Base-by-base conservation (phyloP, 2,888 invertebrate genomes). In the Leptothorax acervorum region DNA sequence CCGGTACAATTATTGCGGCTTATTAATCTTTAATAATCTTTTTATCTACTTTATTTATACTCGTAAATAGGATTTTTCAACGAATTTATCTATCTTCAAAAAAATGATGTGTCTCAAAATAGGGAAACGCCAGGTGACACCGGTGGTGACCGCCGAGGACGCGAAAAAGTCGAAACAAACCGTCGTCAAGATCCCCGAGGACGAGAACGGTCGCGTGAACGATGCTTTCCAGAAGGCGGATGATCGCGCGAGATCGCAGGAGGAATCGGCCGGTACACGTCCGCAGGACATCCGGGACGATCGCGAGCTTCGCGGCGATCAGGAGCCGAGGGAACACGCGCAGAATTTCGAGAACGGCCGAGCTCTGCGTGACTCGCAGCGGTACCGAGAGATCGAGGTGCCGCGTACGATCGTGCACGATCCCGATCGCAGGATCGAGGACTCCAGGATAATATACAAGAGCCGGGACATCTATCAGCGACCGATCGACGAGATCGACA, bases 401-500 rank as follows among this genome's bases (percentile, higher is more conserved):
- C 66, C 57, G 1, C 48, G 15, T 0, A 68, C 89, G 9, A 75
- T 83, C 15, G 84, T 89, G 4, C 90, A 88, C 74, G 89, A 89
- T 42, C 85, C 79, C 23, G 85, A 87, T 65, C 88, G 84, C 8
- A 75, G 86, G 48, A 62, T 75, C 48, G 91, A 92, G 0, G 66
- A 87, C 11, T 81, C 89, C 8, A 86, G 85, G 18, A 74, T 91
- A 15, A 53, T 75, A 81, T 94, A 93, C 84, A 92, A 92, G 39
- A 87, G 84, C 70, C 93, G 92, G n/a, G 94, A 94, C 65, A 92
- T 92, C 68, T 94, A 93, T 85, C 93, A 93, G 82, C 92, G 93
- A 76, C 93, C 95, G 2, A 85, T 90, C 2, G 95, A 95, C 86
- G 94, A 95, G 76, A 88, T 93, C 60, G 94, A 94, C 82, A 93